Percentiles rank a stretch among this genome's conserved stretches.
Conservation (phyloP, 2,113 vertebrate genomes). For the Lophura nycthemera region DNA sequence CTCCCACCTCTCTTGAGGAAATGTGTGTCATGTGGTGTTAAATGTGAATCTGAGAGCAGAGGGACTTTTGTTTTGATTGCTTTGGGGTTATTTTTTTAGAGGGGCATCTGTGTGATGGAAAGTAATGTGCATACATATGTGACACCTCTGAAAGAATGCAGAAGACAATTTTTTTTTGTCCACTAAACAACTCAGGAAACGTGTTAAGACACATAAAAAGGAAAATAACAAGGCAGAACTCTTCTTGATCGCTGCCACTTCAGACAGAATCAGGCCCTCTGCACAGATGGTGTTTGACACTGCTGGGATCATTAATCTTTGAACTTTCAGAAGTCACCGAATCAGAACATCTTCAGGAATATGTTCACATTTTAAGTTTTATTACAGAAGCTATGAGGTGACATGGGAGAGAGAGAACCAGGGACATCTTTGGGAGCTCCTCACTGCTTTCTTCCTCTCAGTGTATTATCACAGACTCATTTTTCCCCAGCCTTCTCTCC, state of each 20-base stretch:
- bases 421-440: not conserved
- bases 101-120: not conserved
- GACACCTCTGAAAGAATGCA: not conserved
- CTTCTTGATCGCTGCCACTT: not conserved
- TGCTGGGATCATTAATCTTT: not conserved
- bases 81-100: not conserved
- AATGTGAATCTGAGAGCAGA: not conserved
- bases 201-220: not conserved
- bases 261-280: not conserved
- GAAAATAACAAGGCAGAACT: not conserved
- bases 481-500: not conserved
- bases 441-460: not conserved
- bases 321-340: not conserved
- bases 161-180: not conserved
- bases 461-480: fast-evolving
- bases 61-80: not conserved
- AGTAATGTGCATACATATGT: not conserved
- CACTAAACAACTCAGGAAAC: not conserved
- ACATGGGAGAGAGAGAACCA: not conserved
- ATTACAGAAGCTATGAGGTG: not conserved
- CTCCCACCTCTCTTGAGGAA: not conserved
- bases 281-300: not conserved
- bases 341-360: not conserved
- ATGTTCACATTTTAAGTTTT: not conserved
- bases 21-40: not conserved